Evolutionary conservation across 92 coral and sea anemone species (phyloP).

Genomic region (Chrysogorgia sp.): DNA sequence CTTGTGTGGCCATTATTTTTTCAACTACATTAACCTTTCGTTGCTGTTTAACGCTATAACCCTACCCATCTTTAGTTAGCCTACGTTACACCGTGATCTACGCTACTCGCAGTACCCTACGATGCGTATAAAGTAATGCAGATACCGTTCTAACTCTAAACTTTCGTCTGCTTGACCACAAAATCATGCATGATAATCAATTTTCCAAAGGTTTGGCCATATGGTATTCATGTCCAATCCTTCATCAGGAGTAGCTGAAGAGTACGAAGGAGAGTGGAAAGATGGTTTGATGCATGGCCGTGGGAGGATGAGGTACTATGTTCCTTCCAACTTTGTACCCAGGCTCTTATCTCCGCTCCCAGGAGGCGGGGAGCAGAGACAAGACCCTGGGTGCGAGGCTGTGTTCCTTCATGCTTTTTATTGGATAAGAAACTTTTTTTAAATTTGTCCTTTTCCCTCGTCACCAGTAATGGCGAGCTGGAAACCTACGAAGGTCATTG

Average conservation of each 20-base stretch:
- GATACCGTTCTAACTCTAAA: not conserved
- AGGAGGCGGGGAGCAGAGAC: not conserved
- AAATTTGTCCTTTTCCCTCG: not conserved
- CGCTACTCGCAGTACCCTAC: no score
- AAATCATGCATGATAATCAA: not conserved
- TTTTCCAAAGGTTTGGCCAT: slow-evolving; percentile 69
- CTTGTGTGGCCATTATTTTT: no score
- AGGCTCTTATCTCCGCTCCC: no score
- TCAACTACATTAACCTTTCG: no score
- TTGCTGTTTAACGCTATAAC: no score
- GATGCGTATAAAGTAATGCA: no score
- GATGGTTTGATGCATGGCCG: slow-evolving; percentile 86
- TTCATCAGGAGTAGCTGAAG: slow-evolving; percentile 67
- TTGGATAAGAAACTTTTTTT: not conserved
- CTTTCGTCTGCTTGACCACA: not conserved
- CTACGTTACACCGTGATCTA: no score
- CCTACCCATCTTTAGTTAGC: no score
- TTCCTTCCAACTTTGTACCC: not conserved
- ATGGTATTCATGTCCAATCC: slow-evolving; percentile 75
- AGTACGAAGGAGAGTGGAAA: slow-evolving; percentile 91
- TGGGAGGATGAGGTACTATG: slow-evolving; percentile 84
- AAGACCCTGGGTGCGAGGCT: no score
- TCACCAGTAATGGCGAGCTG: slow-evolving; percentile 70
- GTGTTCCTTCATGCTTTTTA: not conserved
- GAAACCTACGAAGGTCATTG: slow-evolving; percentile 80